phyloP scores from a whole-genome alignment of 2,888 invertebrate species.

The Melieria crassipennis region DNA sequence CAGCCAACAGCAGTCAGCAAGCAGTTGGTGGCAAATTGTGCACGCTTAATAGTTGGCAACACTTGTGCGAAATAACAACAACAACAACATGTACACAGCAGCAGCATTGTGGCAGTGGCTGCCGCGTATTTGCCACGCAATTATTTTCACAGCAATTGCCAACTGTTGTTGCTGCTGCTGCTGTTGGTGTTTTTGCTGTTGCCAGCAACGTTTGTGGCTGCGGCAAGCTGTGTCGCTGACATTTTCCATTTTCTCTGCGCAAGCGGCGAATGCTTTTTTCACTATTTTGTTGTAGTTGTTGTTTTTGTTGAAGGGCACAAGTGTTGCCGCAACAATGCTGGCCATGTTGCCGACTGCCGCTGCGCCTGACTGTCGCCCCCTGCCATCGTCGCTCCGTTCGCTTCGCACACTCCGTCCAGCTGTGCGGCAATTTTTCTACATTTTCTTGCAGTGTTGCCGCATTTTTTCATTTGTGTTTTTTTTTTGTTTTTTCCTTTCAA shows the following conservation, averaged over 20 bases:
- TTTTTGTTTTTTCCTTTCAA: not conserved
- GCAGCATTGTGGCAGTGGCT: conserved; percentile 3
- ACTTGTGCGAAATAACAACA: conserved; percentile 23
- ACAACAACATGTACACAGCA: not conserved
- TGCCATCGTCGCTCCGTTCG: conserved; percentile 5
- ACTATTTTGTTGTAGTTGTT: too few relatives aligned
- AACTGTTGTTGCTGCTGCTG: conserved; percentile 42
- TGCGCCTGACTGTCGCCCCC: not conserved
- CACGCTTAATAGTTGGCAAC: conserved; percentile 40
- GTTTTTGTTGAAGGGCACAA: conserved; percentile 32
- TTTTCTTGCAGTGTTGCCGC: not conserved
- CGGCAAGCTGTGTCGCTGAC: conserved; percentile 48
- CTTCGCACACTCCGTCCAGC: not conserved
- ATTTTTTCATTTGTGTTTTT: not conserved
- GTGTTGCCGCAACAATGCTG: conserved; percentile 30
- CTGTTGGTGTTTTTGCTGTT: conserved; percentile 45
- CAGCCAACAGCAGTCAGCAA: conserved; percentile 45
- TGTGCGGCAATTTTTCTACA: not conserved
- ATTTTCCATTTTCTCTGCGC: conserved; percentile 56
- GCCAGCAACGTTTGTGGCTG: conserved; percentile 49
- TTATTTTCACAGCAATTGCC: conserved; percentile 40
- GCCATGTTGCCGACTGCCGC: conserved; percentile 33
- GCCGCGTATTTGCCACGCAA: conserved; percentile 32
- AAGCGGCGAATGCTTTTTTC: conserved; percentile 13
- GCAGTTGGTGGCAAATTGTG: conserved; percentile 42